phyloP scores from a whole-genome alignment of 35 echinoderm and acorn worm genomes.

The Holothuria glaberrima region DNA sequence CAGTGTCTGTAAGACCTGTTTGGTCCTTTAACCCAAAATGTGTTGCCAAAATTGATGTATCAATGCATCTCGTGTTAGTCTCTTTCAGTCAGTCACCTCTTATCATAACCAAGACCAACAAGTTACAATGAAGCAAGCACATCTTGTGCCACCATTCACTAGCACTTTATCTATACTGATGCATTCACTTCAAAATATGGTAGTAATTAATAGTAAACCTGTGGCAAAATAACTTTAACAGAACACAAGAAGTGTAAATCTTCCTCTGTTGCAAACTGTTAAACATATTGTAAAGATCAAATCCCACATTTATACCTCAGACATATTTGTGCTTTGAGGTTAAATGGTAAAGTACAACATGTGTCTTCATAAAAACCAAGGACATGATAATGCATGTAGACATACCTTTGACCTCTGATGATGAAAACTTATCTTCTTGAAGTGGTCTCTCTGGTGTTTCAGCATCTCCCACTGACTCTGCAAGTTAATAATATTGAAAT shows the following conservation, averaged over 20 bases:
- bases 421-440: slow-evolving; percentile 1
- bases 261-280: not conserved
- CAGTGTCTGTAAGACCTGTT: not conserved
- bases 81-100: not conserved
- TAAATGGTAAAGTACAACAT: too few species aligned
- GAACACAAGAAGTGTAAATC: not conserved
- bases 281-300: too few species aligned
- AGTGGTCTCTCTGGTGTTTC: not conserved
- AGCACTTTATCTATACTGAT: slow-evolving; percentile 4
- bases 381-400: not conserved
- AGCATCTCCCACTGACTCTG: not conserved
- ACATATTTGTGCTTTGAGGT: not conserved
- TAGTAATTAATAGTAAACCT: not conserved
- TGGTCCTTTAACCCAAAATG: not conserved
- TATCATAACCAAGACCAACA: not conserved
- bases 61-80: too few species aligned
- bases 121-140: not conserved
- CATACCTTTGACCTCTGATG: not conserved
- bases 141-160: not conserved
- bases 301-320: not conserved
- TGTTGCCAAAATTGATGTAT: not conserved
- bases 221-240: slow-evolving; percentile 2
- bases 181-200: not conserved
- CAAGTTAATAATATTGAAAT: slow-evolving; percentile 15
- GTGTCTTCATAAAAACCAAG: not conserved